A percentile compares a stretch with the other conserved stretches of the same genome.
Conservation (phyloP, 2,113 vertebrate species). For the Desmodus rotundus region DNA sequence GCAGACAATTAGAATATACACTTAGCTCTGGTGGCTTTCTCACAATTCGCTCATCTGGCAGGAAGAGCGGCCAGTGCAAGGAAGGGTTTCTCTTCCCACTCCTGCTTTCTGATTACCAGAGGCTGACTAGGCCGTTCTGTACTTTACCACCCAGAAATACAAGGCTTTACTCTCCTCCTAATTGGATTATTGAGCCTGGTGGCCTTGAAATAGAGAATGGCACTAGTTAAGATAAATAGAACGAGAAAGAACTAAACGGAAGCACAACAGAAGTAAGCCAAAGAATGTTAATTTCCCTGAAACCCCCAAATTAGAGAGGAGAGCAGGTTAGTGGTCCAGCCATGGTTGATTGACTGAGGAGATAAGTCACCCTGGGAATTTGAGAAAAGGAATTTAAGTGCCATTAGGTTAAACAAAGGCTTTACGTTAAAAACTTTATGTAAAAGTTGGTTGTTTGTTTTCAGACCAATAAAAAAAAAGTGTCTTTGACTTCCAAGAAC, state of each 20-base stretch:
- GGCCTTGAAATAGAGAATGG: constrained; percentile 61
- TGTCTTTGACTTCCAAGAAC: constrained; percentile 50
- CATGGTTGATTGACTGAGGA: constrained; percentile 51
- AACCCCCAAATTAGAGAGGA: constrained; percentile 2
- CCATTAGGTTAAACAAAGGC: constrained; percentile 67
- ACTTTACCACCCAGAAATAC: constrained; percentile 54
- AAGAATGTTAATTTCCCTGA: constrained; percentile 42
- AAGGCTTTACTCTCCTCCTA: neutral
- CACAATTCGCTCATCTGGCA: neutral
- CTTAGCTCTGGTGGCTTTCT: neutral
- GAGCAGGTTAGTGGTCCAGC: constrained; percentile 19
- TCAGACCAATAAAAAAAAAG: constrained; percentile 63
- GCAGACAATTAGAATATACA: neutral
- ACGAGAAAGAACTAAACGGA: constrained; percentile 56
- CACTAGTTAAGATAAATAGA: constrained; percentile 62
- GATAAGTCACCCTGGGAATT: constrained; percentile 67
- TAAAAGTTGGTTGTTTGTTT: constrained; percentile 67
- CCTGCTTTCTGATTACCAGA: neutral
- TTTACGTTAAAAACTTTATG: constrained; percentile 61
- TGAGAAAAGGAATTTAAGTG: constrained; percentile 63
- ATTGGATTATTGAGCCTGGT: constrained; percentile 65
- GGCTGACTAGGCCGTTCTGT: neutral
- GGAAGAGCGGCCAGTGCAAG: neutral
- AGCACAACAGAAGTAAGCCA: constrained; percentile 28
- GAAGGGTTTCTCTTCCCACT: neutral